A percentile compares a stretch with the other conserved stretches of the same genome.
Evolutionary conservation across 1,140 invertebrate species (phyloP).

Genomic region (Matsumurasca onukii): DNA sequence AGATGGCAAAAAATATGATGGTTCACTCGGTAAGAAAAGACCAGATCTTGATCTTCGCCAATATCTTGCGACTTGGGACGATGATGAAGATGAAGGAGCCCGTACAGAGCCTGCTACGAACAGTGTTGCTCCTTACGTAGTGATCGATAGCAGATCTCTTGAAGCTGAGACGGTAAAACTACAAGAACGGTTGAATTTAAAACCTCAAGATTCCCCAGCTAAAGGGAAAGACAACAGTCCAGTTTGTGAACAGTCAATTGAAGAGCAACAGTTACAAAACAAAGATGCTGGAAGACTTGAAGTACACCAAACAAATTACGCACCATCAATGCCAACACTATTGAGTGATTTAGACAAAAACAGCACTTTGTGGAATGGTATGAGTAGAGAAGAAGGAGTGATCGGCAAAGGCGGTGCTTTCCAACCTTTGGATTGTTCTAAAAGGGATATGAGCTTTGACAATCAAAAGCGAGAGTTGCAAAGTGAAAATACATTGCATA

Average conservation of each 20-base stretch:
- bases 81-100: conserved; percentile 28
- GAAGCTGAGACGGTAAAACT: conserved; percentile 24
- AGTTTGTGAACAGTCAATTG: conserved; percentile 1
- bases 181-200: conserved; percentile 24
- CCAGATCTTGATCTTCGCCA: conserved; percentile 30
- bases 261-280: background rate
- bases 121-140: conserved; percentile 20
- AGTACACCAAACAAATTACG: background rate
- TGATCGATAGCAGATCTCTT: conserved; percentile 21
- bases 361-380: conserved; percentile 9
- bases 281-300: background rate
- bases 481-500: background rate
- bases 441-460: conserved; percentile 21
- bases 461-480: conserved; percentile 1
- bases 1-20: conserved; percentile 16
- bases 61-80: conserved; percentile 31
- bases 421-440: conserved; percentile 23
- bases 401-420: conserved; percentile 18
- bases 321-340: background rate
- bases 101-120: background rate
- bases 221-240: conserved; percentile 11
- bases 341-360: conserved; percentile 3
- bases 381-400: conserved; percentile 10
- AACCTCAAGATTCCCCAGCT: conserved; percentile 3
- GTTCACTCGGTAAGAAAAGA: conserved; percentile 27